Base-by-base conservation (phyloP, 2,113 vertebrate genomes). In the Chascanopsetta lugubris region DNA sequence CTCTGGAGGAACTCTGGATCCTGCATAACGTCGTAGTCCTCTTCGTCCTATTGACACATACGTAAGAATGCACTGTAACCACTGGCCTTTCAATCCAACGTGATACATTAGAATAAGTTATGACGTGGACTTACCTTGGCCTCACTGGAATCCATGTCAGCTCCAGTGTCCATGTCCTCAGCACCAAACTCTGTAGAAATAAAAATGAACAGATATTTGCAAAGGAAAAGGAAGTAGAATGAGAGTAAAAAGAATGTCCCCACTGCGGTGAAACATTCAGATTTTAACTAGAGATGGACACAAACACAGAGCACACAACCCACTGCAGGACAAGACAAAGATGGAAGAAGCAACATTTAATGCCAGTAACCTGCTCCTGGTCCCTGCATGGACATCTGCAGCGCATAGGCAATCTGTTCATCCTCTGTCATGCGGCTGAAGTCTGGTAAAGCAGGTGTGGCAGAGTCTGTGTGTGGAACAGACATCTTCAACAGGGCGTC, bases 1-100 rank as follows among this genome's bases (percentile, higher is more conserved):
- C 97, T 99, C 90, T 98, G 97, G 59, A 99, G 93, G 84, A 98
- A 99, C 69, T 98, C 97, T 0, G 96, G 97, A 69, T 99, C 97
- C 80, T 98, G 96, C 96, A 99, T 99, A 54, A 98, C 96, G 0
- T 99, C 96, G 0, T 98, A 98, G 67, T 98, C 97, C 1, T 99
- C 96, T 21, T 99, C 96, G 66, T 98, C 96, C 96, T 99, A 87
- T n/a, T n/a, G 49, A 69, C 4, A 34, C 4, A 69, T 2, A 59
- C n/a, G n/a, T 27, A 22, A 50, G 10, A 1, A 40, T 8, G 20
- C 34, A 1, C 38, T 50, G 17, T 21, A 26, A 60, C 7, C 42
- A 2, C 67, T 13, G 2, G 34, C 13, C 3, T 38, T 71, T 9
- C 24, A 89, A 90, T 92, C 2, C 2, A 48, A 61, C 29, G 26